phyloP scores from a whole-genome alignment of 2,113 vertebrate species.

The Elgaria multicarinata region DNA sequence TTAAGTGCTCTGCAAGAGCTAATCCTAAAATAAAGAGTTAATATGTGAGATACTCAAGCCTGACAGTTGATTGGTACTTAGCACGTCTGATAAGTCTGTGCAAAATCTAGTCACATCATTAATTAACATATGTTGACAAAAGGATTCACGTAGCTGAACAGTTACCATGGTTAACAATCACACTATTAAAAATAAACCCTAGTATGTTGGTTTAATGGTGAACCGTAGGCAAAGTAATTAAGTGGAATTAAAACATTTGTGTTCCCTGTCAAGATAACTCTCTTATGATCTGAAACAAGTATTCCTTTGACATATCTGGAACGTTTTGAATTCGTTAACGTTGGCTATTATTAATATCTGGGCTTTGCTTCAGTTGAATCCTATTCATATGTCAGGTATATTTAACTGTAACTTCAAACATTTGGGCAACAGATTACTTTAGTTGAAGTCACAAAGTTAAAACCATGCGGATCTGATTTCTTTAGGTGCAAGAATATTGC shows the following conservation, averaged over 20 bases:
- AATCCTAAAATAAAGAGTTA: slow-evolving; percentile 59
- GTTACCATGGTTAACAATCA: slow-evolving; percentile 46
- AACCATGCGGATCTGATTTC: background rate
- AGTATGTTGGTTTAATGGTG: slow-evolving; percentile 42
- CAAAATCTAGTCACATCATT: slow-evolving; percentile 60
- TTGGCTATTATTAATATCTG: slow-evolving; percentile 14
- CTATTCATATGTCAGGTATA: slow-evolving; percentile 15
- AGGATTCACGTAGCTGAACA: slow-evolving; percentile 46
- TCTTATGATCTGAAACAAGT: slow-evolving; percentile 33
- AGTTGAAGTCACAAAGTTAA: background rate
- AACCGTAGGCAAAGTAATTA: slow-evolving; percentile 49
- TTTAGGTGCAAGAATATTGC: background rate
- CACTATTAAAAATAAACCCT: slow-evolving; percentile 39
- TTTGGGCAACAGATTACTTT: background rate
- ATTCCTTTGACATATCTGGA: slow-evolving; percentile 21
- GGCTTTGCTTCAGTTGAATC: slow-evolving; percentile 38
- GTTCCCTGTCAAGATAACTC: slow-evolving; percentile 7
- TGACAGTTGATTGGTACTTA: slow-evolving; percentile 43
- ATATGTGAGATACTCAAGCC: slow-evolving; percentile 30
- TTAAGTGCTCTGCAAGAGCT: slow-evolving; percentile 25
- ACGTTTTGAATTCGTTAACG: slow-evolving; percentile 7
- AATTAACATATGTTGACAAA: slow-evolving; percentile 54
- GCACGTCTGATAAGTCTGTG: slow-evolving; percentile 48
- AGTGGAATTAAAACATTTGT: slow-evolving; percentile 50
- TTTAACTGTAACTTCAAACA: background rate